Percentiles rank a stretch among this genome's conserved stretches.
phyloP scores from a whole-genome alignment of 2,113 vertebrate species.

The Chrysemys picta region DNA sequence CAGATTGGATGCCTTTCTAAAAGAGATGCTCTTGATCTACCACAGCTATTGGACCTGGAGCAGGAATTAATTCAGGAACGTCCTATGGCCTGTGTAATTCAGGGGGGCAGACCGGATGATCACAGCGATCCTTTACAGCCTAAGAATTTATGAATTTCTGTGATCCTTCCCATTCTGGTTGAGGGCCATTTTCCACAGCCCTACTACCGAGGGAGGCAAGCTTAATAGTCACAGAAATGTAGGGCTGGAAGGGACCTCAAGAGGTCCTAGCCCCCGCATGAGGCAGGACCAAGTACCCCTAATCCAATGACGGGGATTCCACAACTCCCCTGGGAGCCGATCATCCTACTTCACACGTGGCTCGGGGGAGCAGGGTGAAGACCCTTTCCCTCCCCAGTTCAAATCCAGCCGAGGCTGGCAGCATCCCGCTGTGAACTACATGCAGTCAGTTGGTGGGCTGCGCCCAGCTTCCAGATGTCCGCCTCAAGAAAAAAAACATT shows the following conservation, averaged over 20 bases:
- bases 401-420: neutral
- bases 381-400: neutral
- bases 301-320: neutral
- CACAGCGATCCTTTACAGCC: too few species aligned
- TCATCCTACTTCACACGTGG: neutral
- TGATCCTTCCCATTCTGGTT: neutral
- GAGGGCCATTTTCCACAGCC: neutral
- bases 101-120: too few species aligned
- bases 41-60: too few species aligned
- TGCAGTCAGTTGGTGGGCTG: neutral
- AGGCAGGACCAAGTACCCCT: too few species aligned
- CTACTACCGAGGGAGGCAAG: neutral
- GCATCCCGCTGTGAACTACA: neutral
- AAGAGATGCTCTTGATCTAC: neutral
- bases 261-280: too few species aligned
- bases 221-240: neutral
- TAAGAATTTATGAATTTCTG: neutral
- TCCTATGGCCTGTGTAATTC: neutral
- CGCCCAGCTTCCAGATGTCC: neutral
- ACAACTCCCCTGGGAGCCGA: neutral
- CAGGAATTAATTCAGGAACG: neutral
- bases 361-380: neutral
- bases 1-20: neutral
- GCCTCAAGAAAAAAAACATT: neutral
- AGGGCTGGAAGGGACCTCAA: too few species aligned